These are phyloP conservation scores for Alouatta palliata DNA, from an alignment of 2,113 vertebrate species.

Conservation along the genomic window DNA sequence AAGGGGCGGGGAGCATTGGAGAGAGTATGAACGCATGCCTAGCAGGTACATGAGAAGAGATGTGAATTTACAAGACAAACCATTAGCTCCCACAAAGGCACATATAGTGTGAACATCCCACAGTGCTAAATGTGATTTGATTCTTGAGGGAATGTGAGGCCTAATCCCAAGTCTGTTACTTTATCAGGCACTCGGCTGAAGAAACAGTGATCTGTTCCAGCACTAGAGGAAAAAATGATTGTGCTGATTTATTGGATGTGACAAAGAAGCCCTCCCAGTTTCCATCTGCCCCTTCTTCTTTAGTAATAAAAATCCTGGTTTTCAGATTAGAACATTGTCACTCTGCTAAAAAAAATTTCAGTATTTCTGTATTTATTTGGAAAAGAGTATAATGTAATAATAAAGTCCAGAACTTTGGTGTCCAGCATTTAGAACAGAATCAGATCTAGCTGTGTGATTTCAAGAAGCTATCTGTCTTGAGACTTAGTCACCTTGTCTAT, in stretches of 20 bases:
- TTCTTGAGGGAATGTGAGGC: neutral
- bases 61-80: neutral
- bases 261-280: neutral
- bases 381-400: neutral
- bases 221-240: neutral
- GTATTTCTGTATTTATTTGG: conserved; percentile 4
- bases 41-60: neutral
- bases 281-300: conserved; percentile 1
- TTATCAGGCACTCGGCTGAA: neutral
- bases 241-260: neutral
- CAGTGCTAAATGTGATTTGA: neutral
- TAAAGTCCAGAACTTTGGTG: neutral
- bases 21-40: neutral
- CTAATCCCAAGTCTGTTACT: neutral
- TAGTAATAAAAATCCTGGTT: neutral
- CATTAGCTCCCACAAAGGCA: neutral
- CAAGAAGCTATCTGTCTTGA: neutral
- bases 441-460: neutral
- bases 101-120: neutral
- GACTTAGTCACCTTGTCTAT: neutral
- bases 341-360: neutral
- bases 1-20: too few relatives aligned
- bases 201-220: neutral
- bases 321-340: neutral
- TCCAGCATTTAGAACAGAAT: neutral